A percentile compares a stretch with the other conserved stretches of the same genome.
These are phyloP conservation scores for Drosophila burlai DNA, from an alignment of 1,140 invertebrate genomes.

Conservation along the genomic window DNA sequence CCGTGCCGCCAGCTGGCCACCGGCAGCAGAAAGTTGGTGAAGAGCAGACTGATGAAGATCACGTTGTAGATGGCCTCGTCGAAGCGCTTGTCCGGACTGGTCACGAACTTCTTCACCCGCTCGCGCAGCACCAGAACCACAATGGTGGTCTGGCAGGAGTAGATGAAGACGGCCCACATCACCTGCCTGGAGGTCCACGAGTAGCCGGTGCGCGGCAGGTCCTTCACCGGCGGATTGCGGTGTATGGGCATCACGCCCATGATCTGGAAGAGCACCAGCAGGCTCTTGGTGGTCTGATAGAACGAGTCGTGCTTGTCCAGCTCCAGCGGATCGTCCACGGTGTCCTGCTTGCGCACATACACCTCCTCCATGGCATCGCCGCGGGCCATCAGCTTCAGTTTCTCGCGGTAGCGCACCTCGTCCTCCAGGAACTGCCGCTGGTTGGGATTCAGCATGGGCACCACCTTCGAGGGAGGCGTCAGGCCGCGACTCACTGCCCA, in stretches of 20 bases:
- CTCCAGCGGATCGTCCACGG: slow-evolving; percentile 79
- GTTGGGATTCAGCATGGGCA: slow-evolving; percentile 82
- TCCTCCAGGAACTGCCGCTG: slow-evolving; percentile 83
- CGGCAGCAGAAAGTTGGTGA: slow-evolving; percentile 89
- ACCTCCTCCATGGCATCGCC: slow-evolving; percentile 65
- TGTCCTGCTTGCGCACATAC: slow-evolving; percentile 74
- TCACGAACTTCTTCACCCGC: slow-evolving; percentile 86
- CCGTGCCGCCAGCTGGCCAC: slow-evolving; percentile 90
- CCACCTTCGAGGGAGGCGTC: slow-evolving; percentile 71
- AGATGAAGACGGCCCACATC: slow-evolving; percentile 87
- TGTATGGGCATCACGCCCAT: slow-evolving; percentile 91
- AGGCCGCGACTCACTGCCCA: slow-evolving; percentile 77
- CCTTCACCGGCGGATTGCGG: slow-evolving; percentile 86
- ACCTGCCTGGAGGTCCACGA: slow-evolving; percentile 87
- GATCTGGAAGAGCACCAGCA: slow-evolving; percentile 89
- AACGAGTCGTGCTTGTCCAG: slow-evolving; percentile 88
- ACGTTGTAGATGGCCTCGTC: slow-evolving; percentile 90
- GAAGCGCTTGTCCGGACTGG: slow-evolving; percentile 88
- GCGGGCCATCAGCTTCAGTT: slow-evolving; percentile 66
- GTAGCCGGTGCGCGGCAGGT: slow-evolving; percentile 86
- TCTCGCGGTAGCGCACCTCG: slow-evolving; percentile 78
- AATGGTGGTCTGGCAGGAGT: slow-evolving; percentile 86
- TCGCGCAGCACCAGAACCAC: slow-evolving; percentile 86
- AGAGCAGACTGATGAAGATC: slow-evolving; percentile 89
- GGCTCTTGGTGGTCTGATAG: slow-evolving; percentile 88